These are phyloP conservation scores for Calyptommatus sinebrachiatus DNA, from an alignment of 2,113 vertebrate species.

Conservation along the genomic window DNA sequence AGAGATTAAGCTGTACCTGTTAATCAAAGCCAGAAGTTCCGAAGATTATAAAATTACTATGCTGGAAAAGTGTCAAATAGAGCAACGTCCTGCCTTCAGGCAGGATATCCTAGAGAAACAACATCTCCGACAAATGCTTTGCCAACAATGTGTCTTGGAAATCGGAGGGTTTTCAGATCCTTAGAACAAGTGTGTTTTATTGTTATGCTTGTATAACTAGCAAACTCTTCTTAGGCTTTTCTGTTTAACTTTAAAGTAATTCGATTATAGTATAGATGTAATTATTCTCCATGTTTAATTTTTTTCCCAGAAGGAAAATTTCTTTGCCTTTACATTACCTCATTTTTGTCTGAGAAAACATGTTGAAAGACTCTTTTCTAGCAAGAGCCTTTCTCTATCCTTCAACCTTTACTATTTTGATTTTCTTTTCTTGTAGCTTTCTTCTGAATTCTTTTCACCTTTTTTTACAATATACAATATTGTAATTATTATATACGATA, in stretches of 20 bases:
- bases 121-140: background rate
- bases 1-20: background rate
- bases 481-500: too few species aligned
- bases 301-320: background rate
- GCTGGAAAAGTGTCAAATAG: background rate
- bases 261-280: background rate
- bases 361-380: background rate
- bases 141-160: background rate
- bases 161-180: background rate
- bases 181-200: background rate
- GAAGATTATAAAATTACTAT: background rate
- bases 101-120: conserved; percentile 7
- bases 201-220: background rate
- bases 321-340: background rate
- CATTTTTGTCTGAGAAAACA: background rate
- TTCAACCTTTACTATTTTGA: too few species aligned
- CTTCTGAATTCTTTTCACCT: background rate
- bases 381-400: too few species aligned
- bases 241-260: background rate
- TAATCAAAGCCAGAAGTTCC: background rate
- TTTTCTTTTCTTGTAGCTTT: too few species aligned
- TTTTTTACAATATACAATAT: too few species aligned
- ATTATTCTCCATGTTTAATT: background rate
- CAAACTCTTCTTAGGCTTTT: background rate
- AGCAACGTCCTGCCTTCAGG: background rate